These are phyloP conservation scores for Numida meleagris DNA, from an alignment of 2,113 vertebrate species.

Conservation along the genomic window DNA sequence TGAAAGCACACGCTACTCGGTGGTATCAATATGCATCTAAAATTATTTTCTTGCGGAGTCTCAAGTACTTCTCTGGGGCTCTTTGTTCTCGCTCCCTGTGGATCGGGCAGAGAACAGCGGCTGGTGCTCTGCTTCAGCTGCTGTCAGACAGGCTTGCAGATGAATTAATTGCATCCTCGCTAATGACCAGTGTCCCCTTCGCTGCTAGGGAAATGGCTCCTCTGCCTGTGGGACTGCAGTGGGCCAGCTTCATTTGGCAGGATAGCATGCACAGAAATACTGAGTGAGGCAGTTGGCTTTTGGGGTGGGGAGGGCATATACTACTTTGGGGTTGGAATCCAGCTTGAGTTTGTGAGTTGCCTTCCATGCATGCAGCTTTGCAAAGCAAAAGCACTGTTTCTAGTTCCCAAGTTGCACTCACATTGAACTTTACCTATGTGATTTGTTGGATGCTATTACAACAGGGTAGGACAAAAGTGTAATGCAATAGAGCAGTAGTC, in stretches of 20 bases:
- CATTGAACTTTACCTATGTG: background rate
- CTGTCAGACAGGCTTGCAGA: background rate
- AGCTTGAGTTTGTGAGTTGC: background rate
- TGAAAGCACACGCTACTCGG: background rate
- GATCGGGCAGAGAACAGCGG: conserved; percentile 35
- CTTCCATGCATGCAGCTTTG: background rate
- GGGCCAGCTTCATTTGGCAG: background rate
- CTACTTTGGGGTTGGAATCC: background rate
- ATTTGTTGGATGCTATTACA: background rate
- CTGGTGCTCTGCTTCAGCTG: background rate
- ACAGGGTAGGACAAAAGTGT: background rate
- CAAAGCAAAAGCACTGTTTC: background rate
- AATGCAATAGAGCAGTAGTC: background rate
- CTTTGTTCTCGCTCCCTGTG: conserved; percentile 51
- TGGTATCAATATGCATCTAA: background rate
- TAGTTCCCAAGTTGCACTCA: fast-evolving
- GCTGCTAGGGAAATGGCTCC: conserved; percentile 16
- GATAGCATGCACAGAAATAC: background rate
- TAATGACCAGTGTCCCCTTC: conserved; percentile 45
- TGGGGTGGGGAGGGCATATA: background rate
- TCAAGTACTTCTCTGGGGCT: background rate
- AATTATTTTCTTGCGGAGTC: conserved; percentile 7
- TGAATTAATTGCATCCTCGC: conserved; percentile 58
- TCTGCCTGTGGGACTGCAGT: conserved; percentile 5
- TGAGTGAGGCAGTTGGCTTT: background rate